These are phyloP conservation scores for Hyperoplus lanceolatus DNA, from an alignment of 2,797 vertebrate species.

Conservation along the genomic window DNA sequence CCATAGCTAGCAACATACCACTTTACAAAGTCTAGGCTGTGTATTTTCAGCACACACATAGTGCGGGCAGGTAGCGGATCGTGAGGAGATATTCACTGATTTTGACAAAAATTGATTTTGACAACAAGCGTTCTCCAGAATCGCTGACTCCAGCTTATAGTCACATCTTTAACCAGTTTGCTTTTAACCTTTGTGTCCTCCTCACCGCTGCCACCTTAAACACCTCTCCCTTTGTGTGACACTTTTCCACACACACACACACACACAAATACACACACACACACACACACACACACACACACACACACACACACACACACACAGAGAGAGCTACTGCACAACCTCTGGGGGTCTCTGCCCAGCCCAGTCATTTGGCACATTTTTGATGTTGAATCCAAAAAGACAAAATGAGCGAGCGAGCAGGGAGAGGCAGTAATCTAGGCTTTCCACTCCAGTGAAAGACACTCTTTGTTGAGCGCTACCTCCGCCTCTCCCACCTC, in stretches of 20 bases:
- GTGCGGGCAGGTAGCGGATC: no score
- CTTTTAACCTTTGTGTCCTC: conserved; percentile 58
- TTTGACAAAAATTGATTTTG: no score
- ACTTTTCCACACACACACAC: not conserved
- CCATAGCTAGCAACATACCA: no score
- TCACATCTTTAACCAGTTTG: conserved; percentile 28
- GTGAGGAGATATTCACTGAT: no score
- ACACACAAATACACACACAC: not conserved
- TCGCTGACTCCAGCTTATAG: no score
- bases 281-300: conserved; percentile 27
- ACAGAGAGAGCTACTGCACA: conserved; percentile 17
- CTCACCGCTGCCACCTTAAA: conserved; percentile 57
- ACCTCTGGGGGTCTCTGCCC: conserved; percentile 70
- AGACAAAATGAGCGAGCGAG: conserved; percentile 69
- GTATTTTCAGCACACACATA: no score
- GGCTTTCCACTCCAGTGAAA: conserved; percentile 80
- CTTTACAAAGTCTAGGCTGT: no score
- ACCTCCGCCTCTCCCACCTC: conserved; percentile 41
- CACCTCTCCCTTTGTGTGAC: conserved; percentile 80
- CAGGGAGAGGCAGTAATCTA: conserved; percentile 70
- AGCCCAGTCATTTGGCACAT: conserved; percentile 78
- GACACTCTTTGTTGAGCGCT: conserved; percentile 82
- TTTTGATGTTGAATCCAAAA: conserved; percentile 79
- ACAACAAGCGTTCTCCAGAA: no score
- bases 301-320: conserved; percentile 36